Base-by-base conservation (phyloP, 2,113 vertebrate species). In the Indicator indicator region DNA sequence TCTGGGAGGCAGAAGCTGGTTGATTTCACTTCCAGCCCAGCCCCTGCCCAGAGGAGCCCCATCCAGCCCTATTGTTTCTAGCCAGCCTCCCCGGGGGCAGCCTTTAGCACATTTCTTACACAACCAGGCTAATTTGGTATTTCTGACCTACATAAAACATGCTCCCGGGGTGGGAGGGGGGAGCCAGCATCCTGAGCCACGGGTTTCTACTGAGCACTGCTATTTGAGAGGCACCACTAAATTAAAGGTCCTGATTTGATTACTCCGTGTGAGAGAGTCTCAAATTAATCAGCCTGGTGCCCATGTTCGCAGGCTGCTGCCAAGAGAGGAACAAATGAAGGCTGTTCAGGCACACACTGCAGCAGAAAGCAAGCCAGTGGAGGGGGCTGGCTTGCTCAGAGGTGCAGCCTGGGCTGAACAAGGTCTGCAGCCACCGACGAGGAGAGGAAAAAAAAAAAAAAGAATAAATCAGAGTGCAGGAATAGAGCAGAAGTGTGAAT, bases 401-500 rank as follows among this genome's bases (percentile, higher is more conserved):
- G 78, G 42, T 20, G 46, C 72, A 50, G n/a, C 5, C 44, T 9
- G 83, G 92, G 84, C 93, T 2, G 50, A 83, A 38, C 40, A 8
- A 2, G 4, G 33, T 81, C 16, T 52, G 59, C 36, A 89, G 88
- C 63, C 88, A 84, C 58, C 40, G 84, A 88, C 0, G 5, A 24
- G n/a, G n/a, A 6, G 26, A 15, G 16, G 50, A 8, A 36, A 36
- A 36, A 36, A 36, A 36, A 21, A 40, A 14, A 8, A 40, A 50
- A 8, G 33, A 50, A 80, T 28, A 65, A 52, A 62, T 54, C 74
- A 30, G 42, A 20, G 81, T 0, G 38, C 71, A 86, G 90, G 65
- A 84, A 93, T 92, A 95, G 93, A 82, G 94, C 95, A 96, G 90
- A 77, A 94, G 97, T 94, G 94, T 71, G 95, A 93, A 97, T 96